Conservation (phyloP, 2,888 invertebrate genomes). For the Strigamia transsilvanica region DNA sequence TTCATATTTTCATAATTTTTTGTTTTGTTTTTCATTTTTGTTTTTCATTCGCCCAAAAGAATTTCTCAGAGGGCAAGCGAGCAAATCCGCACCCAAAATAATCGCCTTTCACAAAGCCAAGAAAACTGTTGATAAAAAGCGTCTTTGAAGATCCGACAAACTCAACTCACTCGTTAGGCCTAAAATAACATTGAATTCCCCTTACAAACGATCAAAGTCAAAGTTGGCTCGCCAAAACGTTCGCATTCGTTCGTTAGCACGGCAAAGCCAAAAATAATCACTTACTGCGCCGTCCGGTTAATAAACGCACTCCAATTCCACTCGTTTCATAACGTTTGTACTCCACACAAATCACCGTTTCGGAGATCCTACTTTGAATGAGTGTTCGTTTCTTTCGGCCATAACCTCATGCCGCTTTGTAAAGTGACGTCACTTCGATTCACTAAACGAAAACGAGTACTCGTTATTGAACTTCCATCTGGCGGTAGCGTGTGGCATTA, state of each 20-base stretch:
- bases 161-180: slow-evolving; percentile 3
- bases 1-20: no score
- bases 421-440: slow-evolving; percentile 20
- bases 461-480: background rate
- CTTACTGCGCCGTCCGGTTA: background rate
- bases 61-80: background rate
- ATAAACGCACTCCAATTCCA: background rate
- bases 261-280: background rate
- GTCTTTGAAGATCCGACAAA: slow-evolving; percentile 20
- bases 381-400: slow-evolving; percentile 7
- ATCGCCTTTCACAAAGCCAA: slow-evolving; percentile 13
- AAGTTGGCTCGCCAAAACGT: background rate
- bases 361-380: background rate
- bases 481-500: no score
- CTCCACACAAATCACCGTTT: background rate
- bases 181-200: slow-evolving; percentile 13
- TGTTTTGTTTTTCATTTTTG: no score
- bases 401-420: slow-evolving; percentile 16
- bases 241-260: background rate
- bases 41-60: background rate
- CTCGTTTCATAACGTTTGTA: background rate
- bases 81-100: background rate
- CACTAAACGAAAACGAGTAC: background rate
- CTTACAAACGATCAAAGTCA: background rate
- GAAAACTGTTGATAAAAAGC: slow-evolving; percentile 11